Base-by-base conservation (phyloP, 2,797 vertebrate species). In the Sphenopsis melanotis region DNA sequence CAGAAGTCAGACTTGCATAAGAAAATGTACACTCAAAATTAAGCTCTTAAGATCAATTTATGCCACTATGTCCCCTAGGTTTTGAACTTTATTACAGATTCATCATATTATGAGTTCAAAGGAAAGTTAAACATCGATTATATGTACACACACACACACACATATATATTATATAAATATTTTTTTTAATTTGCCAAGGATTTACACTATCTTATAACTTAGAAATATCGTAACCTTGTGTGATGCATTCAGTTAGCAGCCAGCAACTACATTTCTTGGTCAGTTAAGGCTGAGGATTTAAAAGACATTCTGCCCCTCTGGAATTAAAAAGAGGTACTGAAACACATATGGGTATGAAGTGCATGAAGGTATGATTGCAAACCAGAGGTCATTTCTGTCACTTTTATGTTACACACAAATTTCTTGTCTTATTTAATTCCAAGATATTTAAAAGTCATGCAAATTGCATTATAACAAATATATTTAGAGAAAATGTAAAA, bases 21-120 rank as follows among this genome's bases (percentile, higher is more conserved):
- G 10, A 74, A 93, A 71, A 76, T 13, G 6, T 26, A 68, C 77
- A 55, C 17, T 44, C 6, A 68, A 65, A 85, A 71, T 74, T 46
- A 77, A 46, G 5, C 3, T 57, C 86, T 55, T 57, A 61, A 49
- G 39, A 21, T 69, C 44, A 63, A 76, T 84, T 78, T 84, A 74
- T 56, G n/a, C 30, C 22, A 60, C 60, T 39, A 14, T 26, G 27
- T 70, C 29, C 6, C 32, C 5, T 46, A 46, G 29, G 21, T 86
- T 94, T 90, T 91, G 50, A 75, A 46, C 10, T 81, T 72, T 59
- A 29, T 87, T 36, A 75, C 46, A 90, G 22, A 83, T 44, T 75
- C 59, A 56, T 29, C 17, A 21, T 60, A 49, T 36, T 66, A 52
- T 7, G 17, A 61, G 10, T 57, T 92, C 59, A 41, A 84, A 89